A percentile compares a stretch with the other conserved stretches of the same genome.
Conservation (phyloP, 2,888 invertebrate genomes). For the Ypsolopha scabrella region DNA sequence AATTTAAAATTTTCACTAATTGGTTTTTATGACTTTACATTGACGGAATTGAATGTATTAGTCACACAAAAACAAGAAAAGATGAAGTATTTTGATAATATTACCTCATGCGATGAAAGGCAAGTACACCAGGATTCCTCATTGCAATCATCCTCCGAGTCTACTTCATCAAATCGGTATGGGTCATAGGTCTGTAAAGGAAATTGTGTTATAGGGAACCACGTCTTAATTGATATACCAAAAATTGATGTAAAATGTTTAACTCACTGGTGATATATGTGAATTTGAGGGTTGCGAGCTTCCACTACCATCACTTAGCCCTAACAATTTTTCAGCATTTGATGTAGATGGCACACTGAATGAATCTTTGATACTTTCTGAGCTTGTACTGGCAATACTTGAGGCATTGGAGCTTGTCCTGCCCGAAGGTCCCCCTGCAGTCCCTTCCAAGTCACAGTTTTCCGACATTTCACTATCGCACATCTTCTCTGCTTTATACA, state of each 20-base stretch:
- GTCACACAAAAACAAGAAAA: no score
- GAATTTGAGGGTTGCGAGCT: not conserved
- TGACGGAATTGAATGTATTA: no score
- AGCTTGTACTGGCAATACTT: constrained; percentile 46
- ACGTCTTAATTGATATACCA: no score
- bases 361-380: constrained; percentile 40
- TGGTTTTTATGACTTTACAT: no score
- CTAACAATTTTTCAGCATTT: constrained; percentile 53
- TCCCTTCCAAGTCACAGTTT: constrained; percentile 27
- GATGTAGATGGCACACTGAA: constrained; percentile 55
- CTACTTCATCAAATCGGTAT: constrained; percentile 39
- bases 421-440: constrained; percentile 32
- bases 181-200: constrained; percentile 33
- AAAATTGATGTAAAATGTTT: not conserved
- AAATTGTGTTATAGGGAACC: not conserved
- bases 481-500: constrained; percentile 47
- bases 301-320: constrained; percentile 20
- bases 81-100: not conserved
- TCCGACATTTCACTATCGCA: constrained; percentile 33
- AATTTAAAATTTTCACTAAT: no score
- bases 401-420: constrained; percentile 52
- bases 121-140: constrained; percentile 58
- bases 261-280: constrained; percentile 26
- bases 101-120: constrained; percentile 54
- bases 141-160: constrained; percentile 50